phyloP scores from a whole-genome alignment of 2,888 invertebrate species.

The Agrotis clavis region DNA sequence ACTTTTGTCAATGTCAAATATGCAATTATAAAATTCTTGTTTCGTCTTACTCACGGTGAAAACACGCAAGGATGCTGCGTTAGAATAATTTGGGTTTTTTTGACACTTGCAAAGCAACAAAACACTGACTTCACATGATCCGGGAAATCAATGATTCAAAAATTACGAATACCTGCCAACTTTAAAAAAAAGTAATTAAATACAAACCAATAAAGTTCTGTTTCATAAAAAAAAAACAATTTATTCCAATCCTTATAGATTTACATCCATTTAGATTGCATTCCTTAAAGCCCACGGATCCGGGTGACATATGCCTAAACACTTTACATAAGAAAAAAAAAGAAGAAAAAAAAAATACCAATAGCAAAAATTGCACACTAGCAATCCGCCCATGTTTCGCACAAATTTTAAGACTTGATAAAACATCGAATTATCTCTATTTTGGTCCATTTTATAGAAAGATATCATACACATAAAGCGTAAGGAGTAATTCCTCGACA shows the following conservation, averaged over 20 bases:
- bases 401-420: neutral
- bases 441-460: no score
- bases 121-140: slow-evolving; percentile 7
- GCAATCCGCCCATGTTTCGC: neutral
- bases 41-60: neutral
- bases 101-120: slow-evolving; percentile 19
- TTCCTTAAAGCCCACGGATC: slow-evolving; percentile 38
- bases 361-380: slow-evolving; percentile 3
- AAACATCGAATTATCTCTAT: neutral
- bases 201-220: slow-evolving; percentile 17
- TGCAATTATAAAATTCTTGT: slow-evolving; percentile 8
- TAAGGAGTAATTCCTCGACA: neutral
- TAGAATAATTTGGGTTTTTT: slow-evolving; percentile 25
- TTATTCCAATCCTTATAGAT: slow-evolving; percentile 30
- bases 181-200: slow-evolving; percentile 13
- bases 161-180: neutral
- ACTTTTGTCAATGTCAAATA: slow-evolving; percentile 1
- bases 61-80: neutral
- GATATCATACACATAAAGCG: no score
- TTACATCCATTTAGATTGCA: slow-evolving; percentile 42
- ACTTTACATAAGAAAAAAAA: no score
- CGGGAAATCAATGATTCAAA: slow-evolving; percentile 41
- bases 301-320: slow-evolving; percentile 32
- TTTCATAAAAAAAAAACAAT: neutral
- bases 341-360: slow-evolving; percentile 18